A percentile compares a stretch with the other conserved stretches of the same genome.
Evolutionary conservation across 2,113 vertebrate genomes (phyloP).

Genomic region (Puma concolor): DNA sequence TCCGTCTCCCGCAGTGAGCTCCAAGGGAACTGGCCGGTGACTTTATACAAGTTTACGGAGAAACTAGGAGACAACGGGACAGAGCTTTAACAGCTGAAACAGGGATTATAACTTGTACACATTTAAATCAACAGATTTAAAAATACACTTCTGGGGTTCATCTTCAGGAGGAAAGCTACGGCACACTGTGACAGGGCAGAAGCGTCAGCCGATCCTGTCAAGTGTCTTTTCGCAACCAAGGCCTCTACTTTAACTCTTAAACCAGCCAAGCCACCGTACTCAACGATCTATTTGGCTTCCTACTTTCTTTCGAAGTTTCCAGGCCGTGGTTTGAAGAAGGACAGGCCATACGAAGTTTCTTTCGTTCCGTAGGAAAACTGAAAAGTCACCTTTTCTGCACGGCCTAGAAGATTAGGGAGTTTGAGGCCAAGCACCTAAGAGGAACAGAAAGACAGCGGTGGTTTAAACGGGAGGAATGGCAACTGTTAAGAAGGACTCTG

Average conservation of each 20-base stretch:
- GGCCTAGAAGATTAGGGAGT: conserved; percentile 94
- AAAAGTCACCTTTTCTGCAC: conserved; percentile 97
- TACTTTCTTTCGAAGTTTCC: conserved; percentile 97
- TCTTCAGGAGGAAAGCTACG: neutral
- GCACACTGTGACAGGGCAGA: fast-evolving
- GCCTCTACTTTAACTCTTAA: neutral
- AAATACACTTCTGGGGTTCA: fast-evolving
- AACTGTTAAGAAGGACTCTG: fast-evolving
- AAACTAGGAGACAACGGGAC: conserved; percentile 87
- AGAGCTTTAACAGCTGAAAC: neutral
- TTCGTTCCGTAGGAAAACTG: conserved; percentile 99
- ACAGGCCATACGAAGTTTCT: conserved; percentile 96
- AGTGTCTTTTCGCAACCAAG: neutral
- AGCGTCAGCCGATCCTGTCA: fast-evolving
- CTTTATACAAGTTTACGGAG: conserved; percentile 96
- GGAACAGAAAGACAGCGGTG: neutral
- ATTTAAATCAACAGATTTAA: neutral
- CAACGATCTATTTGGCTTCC: neutral
- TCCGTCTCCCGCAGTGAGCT: conserved; percentile 98
- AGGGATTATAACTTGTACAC: fast-evolving
- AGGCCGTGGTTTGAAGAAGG: conserved; percentile 96
- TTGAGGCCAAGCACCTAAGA: conserved; percentile 94
- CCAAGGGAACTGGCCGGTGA: conserved; percentile 98
- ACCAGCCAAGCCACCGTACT: neutral
- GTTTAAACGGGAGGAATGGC: fast-evolving